A percentile compares a stretch with the other conserved stretches of the same genome.
Conservation (phyloP, 2,888 invertebrate genomes). For the Dynastes grantii region DNA sequence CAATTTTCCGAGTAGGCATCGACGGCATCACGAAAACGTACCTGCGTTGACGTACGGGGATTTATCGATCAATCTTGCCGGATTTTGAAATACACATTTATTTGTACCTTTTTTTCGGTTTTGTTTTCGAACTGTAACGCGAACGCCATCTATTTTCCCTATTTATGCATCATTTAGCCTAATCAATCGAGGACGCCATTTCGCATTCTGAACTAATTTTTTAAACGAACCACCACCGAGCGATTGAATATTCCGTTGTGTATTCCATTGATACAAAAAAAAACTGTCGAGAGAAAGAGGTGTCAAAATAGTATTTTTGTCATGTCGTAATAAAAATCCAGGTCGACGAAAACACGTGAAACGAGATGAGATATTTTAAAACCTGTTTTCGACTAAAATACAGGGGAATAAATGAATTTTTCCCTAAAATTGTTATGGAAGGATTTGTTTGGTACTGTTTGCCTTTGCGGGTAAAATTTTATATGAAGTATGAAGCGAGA, state of each 20-base stretch:
- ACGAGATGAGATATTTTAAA: conserved; percentile 1
- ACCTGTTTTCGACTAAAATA: neutral
- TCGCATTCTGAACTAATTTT: conserved; percentile 34
- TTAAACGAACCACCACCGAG: conserved; percentile 7
- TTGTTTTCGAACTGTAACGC: conserved; percentile 30
- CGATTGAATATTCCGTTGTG: neutral
- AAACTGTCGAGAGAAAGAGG: neutral
- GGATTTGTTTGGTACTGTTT: neutral
- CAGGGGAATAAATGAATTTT: conserved; percentile 6
- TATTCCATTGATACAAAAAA: neutral
- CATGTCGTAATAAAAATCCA: neutral
- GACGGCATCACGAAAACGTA: conserved; percentile 32
- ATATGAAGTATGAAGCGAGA: too few relatives aligned
- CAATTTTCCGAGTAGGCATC: conserved; percentile 42
- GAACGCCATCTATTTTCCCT: conserved; percentile 32
- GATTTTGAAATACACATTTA: conserved; percentile 38
- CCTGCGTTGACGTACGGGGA: conserved; percentile 42
- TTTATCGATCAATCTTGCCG: conserved; percentile 43
- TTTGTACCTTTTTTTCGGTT: conserved; percentile 30
- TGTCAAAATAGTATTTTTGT: conserved; percentile 15
- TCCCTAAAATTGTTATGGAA: neutral
- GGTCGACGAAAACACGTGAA: conserved; percentile 4
- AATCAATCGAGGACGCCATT: conserved; percentile 34
- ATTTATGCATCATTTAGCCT: conserved; percentile 42
- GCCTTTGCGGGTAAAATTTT: too few relatives aligned